Conservation (phyloP, 1,140 invertebrate genomes). For the Streblospio benedicti region DNA sequence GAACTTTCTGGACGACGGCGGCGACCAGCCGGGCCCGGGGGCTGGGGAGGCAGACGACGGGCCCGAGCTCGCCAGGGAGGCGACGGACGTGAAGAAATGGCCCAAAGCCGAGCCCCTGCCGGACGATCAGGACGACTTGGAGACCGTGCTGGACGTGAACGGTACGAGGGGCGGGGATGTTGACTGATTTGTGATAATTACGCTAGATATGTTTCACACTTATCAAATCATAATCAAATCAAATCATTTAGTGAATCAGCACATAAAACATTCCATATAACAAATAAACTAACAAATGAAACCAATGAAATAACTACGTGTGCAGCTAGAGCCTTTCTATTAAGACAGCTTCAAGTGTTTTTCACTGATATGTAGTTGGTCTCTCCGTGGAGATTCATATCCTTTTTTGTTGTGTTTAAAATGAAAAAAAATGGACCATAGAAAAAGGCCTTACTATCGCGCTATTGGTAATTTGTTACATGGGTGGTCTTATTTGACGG, state of each 20-base stretch:
- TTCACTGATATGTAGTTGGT: no score
- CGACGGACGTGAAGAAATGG: neutral
- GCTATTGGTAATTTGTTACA: no score
- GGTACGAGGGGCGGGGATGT: neutral
- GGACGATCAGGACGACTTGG: neutral
- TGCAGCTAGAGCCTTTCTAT: neutral
- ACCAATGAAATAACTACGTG: neutral
- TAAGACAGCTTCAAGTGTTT: no score
- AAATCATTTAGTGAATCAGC: neutral
- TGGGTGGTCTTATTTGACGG: no score
- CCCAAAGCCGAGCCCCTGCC: neutral
- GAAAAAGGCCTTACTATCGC: no score
- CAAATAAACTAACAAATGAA: neutral
- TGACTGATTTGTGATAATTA: neutral
- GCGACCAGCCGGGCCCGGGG: neutral
- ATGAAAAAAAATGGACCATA: no score
- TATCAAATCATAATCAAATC: neutral
- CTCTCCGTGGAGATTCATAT: no score
- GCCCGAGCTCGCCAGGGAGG: neutral
- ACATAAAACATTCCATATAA: neutral
- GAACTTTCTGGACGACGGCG: neutral
- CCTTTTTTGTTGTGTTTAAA: no score
- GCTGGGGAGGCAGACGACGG: neutral
- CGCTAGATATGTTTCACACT: neutral
- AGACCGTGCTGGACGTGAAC: slow-evolving; percentile 2